Evolutionary conservation across 2,888 invertebrate species (phyloP).

Genomic region (Orthosia gothica): DNA sequence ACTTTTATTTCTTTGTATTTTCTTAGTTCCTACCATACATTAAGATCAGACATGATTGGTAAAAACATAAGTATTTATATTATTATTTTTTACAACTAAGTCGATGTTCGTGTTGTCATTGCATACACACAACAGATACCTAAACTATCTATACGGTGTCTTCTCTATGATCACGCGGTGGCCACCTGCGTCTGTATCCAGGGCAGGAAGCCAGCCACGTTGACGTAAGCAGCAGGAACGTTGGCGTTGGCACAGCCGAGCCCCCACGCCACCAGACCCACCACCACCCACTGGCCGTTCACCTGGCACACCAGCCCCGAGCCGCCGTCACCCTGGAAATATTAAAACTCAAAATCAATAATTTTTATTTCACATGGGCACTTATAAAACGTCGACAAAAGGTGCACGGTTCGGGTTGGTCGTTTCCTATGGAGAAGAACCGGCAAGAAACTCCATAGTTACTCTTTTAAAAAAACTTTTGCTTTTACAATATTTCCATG

Average conservation of each 20-base stretch:
- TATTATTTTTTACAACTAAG: background rate
- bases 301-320: conserved; percentile 93
- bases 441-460: too few species aligned
- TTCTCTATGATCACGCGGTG: conserved; percentile 66
- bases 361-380: too few species aligned
- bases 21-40: background rate
- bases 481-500: too few species aligned
- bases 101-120: conserved; percentile 39
- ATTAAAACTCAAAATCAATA: too few species aligned
- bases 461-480: too few species aligned
- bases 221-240: conserved; percentile 95
- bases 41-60: background rate
- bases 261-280: conserved; percentile 94
- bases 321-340: conserved; percentile 94
- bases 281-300: conserved; percentile 91
- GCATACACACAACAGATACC: conserved; percentile 27
- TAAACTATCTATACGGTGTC: background rate
- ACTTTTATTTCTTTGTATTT: conserved; percentile 17
- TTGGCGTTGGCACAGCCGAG: conserved; percentile 94
- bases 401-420: too few species aligned
- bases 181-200: conserved; percentile 93
- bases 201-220: conserved; percentile 92
- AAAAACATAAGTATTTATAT: background rate
- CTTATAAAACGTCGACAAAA: too few species aligned
- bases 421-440: too few species aligned